Evolutionary conservation across 1,140 invertebrate species (phyloP).

Genomic region (Gonioctena quinquepunctata): DNA sequence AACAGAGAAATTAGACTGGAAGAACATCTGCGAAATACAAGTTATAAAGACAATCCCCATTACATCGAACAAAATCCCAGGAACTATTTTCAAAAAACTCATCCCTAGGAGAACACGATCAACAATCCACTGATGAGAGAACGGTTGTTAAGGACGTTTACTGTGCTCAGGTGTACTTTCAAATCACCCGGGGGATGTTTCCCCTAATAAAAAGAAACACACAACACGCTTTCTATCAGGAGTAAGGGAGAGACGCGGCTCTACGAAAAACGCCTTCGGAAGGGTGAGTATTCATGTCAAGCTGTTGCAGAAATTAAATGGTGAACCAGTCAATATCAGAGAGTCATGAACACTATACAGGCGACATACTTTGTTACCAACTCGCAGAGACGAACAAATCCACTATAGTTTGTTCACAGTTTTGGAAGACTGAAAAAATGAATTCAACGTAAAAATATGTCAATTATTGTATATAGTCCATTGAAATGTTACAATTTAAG

Average conservation of each 20-base stretch:
- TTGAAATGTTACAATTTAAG: too few species aligned
- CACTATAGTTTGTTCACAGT: too few species aligned
- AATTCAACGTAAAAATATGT: too few species aligned
- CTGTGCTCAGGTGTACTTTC: constrained; percentile 1
- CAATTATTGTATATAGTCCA: too few species aligned
- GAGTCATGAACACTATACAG: not conserved
- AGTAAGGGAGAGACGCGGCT: not conserved
- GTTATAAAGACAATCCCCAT: not conserved
- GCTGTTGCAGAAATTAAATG: constrained; percentile 6
- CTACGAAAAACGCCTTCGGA: not conserved
- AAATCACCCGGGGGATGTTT: constrained; percentile 5
- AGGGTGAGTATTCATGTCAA: not conserved
- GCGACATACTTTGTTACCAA: constrained; percentile 7
- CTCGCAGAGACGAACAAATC: too few species aligned
- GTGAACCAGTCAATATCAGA: not conserved
- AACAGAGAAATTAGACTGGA: not conserved
- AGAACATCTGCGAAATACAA: not conserved
- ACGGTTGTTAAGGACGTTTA: constrained; percentile 3
- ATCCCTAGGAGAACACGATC: not conserved
- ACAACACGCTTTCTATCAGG: not conserved
- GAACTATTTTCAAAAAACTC: not conserved
- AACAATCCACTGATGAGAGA: not conserved
- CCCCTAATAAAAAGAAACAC: not conserved
- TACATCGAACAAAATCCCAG: not conserved
- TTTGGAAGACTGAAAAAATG: too few species aligned